phyloP scores from a whole-genome alignment of 2,113 vertebrate species.

The Ardeotis arabs region DNA sequence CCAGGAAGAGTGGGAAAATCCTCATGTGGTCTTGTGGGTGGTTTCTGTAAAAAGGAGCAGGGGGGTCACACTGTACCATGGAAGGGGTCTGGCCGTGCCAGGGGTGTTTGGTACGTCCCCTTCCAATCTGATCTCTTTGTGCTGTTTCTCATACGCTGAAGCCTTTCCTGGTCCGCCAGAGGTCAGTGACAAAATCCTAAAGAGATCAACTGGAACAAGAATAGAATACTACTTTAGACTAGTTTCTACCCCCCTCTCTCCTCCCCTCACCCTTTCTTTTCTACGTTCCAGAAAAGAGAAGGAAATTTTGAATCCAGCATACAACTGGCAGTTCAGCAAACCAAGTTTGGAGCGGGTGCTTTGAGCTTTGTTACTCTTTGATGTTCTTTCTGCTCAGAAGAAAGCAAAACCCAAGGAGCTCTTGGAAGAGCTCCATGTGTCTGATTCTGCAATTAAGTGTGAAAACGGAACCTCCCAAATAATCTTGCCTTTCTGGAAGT shows the following conservation, averaged over 20 bases:
- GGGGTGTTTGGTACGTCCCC: background rate
- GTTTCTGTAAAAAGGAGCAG: background rate
- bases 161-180: background rate
- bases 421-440: background rate
- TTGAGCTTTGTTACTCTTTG: background rate
- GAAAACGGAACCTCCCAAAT: background rate
- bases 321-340: background rate
- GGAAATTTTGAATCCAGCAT: background rate
- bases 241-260: background rate
- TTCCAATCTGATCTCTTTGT: background rate
- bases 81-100: background rate
- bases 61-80: background rate
- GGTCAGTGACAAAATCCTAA: background rate
- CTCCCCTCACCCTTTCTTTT: background rate
- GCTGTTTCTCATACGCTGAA: background rate
- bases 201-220: background rate
- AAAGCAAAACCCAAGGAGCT: background rate
- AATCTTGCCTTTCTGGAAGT: constrained; percentile 19
- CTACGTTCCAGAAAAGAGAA: background rate
- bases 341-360: background rate
- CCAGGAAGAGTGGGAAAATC: background rate
- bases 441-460: constrained; percentile 13
- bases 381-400: background rate
- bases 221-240: background rate
- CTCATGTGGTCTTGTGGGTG: background rate